phyloP scores from a whole-genome alignment of 64 coral and sea anemone species.

The Dendrophyllia cribrosa region DNA sequence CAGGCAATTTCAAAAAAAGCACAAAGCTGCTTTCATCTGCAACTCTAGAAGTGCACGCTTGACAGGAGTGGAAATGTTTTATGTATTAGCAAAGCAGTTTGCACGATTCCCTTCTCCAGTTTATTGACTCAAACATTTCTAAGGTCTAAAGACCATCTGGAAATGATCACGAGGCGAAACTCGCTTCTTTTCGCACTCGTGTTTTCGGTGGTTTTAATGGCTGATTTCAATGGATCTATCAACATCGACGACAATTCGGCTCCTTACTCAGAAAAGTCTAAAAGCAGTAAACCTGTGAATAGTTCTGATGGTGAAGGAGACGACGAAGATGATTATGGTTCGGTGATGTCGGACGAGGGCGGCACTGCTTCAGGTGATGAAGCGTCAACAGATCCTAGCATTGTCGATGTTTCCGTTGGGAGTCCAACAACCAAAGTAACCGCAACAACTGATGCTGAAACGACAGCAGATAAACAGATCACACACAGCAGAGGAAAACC shows the following conservation, averaged over 20 bases:
- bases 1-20: constrained; percentile 50
- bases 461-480: background rate
- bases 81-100: background rate
- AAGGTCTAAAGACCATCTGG: background rate
- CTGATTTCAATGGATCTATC: constrained; percentile 36
- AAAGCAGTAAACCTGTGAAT: background rate
- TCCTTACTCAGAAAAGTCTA: background rate
- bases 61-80: background rate
- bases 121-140: background rate
- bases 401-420: constrained; percentile 21
- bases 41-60: background rate
- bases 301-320: constrained; percentile 44
- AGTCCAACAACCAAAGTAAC: background rate
- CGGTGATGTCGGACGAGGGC: constrained; percentile 52
- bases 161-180: constrained; percentile 35
- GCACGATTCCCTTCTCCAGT: background rate
- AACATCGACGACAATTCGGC: constrained; percentile 28
- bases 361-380: constrained; percentile 64
- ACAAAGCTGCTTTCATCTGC: constrained; percentile 46
- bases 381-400: background rate
- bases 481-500: background rate
- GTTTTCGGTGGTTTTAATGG: background rate
- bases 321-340: constrained; percentile 62
- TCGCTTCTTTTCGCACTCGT: constrained; percentile 26
- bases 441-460: background rate